phyloP scores from a whole-genome alignment of 2,113 vertebrate species.

The Phoxinus phoxinus region DNA sequence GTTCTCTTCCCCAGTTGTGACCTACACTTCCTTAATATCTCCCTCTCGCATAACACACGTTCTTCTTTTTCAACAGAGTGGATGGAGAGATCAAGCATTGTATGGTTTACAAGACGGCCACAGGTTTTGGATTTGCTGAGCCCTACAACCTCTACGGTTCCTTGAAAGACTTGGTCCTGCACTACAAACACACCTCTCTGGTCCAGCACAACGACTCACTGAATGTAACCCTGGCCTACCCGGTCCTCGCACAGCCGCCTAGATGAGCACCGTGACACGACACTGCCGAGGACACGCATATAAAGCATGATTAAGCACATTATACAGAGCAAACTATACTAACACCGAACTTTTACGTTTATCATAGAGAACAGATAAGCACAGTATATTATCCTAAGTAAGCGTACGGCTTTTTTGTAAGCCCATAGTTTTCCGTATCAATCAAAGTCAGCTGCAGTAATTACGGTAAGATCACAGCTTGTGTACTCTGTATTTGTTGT shows the following conservation, averaged over 20 bases:
- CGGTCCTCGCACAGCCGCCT: slow-evolving; percentile 93
- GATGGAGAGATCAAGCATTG: slow-evolving; percentile 97
- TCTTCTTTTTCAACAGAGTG: slow-evolving; percentile 77
- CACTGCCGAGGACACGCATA: neutral
- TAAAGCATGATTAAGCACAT: slow-evolving; percentile 47
- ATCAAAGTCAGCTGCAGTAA: slow-evolving; percentile 27
- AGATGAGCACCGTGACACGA: slow-evolving; percentile 80
- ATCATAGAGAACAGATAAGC: slow-evolving; percentile 43
- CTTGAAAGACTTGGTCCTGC: slow-evolving; percentile 96
- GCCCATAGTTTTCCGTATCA: slow-evolving; percentile 28
- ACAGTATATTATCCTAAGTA: slow-evolving; percentile 28
- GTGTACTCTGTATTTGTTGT: slow-evolving; percentile 4
- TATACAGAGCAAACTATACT: slow-evolving; percentile 33
- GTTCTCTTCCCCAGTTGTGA: neutral
- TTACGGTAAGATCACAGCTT: slow-evolving; percentile 20
- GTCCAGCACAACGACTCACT: slow-evolving; percentile 99
- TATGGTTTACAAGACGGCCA: slow-evolving; percentile 97
- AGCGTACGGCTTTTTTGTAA: slow-evolving; percentile 29
- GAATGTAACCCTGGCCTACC: slow-evolving; percentile 98
- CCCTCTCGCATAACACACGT: neutral
- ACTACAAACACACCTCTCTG: slow-evolving; percentile 98
- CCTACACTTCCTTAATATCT: neutral
- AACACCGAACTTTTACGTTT: slow-evolving; percentile 28
- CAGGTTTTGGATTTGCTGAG: slow-evolving; percentile 95
- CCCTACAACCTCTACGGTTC: slow-evolving; percentile 98